These are phyloP conservation scores for Mobula hypostoma DNA, from an alignment of 2,113 vertebrate genomes.

Conservation along the genomic window DNA sequence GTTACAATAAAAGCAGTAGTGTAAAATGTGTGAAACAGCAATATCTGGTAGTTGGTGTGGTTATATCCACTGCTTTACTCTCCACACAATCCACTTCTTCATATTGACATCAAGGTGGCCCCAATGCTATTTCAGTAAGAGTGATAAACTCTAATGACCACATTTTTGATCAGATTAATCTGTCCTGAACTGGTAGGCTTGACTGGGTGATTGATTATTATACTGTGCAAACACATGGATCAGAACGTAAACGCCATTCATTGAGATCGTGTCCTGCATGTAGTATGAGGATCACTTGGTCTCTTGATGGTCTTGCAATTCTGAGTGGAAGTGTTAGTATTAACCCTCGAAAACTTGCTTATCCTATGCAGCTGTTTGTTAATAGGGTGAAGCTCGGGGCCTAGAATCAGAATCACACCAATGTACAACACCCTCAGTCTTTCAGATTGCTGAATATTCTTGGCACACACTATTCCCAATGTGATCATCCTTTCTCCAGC, in stretches of 20 bases:
- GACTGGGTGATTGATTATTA: neutral
- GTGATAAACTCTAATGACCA: neutral
- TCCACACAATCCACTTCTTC: neutral
- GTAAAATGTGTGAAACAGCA: too few relatives aligned
- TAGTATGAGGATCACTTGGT: neutral
- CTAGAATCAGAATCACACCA: too few relatives aligned
- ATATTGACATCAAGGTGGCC: neutral
- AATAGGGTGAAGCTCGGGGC: too few relatives aligned
- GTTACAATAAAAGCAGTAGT: too few relatives aligned
- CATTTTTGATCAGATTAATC: constrained; percentile 27
- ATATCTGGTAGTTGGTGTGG: neutral
- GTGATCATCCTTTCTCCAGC: neutral
- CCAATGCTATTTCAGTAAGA: constrained; percentile 1
- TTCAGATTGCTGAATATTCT: neutral
- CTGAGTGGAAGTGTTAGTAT: neutral
- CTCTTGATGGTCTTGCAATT: neutral
- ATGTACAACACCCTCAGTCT: too few relatives aligned
- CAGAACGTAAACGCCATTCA: neutral
- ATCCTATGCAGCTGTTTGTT: neutral
- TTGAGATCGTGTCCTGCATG: neutral
- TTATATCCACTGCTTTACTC: neutral
- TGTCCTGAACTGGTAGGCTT: neutral
- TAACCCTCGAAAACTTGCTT: neutral
- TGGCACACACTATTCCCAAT: neutral
- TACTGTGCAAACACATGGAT: neutral